Percentiles rank a stretch among this genome's conserved stretches.
Conservation (phyloP, 2,888 invertebrate species). For the Eupithecia subumbrata region DNA sequence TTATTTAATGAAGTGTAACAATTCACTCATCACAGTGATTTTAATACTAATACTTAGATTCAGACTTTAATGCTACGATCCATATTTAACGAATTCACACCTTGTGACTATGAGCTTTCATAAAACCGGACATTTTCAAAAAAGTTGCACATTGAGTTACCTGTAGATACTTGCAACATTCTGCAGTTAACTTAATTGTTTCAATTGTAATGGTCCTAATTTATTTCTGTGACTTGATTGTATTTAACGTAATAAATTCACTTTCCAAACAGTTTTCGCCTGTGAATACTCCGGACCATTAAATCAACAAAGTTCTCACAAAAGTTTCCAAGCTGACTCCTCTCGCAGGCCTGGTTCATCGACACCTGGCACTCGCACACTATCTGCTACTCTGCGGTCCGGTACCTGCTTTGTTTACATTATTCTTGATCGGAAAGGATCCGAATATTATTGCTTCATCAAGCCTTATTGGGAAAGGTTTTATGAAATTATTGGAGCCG, state of each 20-base stretch:
- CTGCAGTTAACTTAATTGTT: too few species aligned
- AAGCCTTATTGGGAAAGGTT: neutral
- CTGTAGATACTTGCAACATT: too few species aligned
- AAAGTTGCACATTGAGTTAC: too few species aligned
- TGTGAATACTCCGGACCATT: neutral
- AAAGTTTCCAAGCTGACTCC: neutral
- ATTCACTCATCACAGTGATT: too few species aligned
- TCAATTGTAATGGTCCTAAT: too few species aligned
- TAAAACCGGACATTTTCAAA: too few species aligned
- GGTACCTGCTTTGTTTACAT: neutral
- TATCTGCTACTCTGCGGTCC: neutral
- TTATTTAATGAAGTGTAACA: too few species aligned
- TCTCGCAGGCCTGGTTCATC: neutral
- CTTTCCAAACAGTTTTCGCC: neutral
- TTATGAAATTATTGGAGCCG: neutral
- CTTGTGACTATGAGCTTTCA: too few species aligned
- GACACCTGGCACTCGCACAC: neutral
- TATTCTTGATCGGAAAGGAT: neutral
- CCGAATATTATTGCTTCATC: neutral
- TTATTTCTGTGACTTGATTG: too few species aligned
- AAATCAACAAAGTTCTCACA: slow-evolving; percentile 1
- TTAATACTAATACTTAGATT: too few species aligned
- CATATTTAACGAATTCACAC: too few species aligned
- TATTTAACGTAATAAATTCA: neutral
- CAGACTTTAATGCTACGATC: too few species aligned